Conservation (phyloP, 2,888 invertebrate species). For the Amblyteles armatorius region DNA sequence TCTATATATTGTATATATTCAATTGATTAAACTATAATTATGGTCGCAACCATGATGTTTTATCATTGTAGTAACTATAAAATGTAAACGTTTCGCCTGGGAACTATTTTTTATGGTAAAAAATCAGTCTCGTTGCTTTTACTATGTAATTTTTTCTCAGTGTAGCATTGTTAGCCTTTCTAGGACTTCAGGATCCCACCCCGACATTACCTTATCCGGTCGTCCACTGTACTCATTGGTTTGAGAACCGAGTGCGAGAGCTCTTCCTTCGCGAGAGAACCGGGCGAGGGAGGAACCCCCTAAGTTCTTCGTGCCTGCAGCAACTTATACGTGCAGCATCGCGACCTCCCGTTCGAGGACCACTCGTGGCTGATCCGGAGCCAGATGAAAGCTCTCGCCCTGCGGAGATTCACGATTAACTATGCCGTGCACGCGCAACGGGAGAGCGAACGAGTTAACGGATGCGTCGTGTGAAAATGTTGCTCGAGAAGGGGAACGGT, state of each 20-base stretch:
- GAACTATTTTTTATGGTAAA: too few relatives aligned
- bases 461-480: slow-evolving; percentile 29
- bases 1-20: too few relatives aligned
- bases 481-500: too few relatives aligned
- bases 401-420: slow-evolving; percentile 64
- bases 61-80: too few relatives aligned
- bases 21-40: too few relatives aligned
- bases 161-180: too few relatives aligned
- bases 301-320: slow-evolving; percentile 16
- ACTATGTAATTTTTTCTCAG: too few relatives aligned
- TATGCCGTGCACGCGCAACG: slow-evolving; percentile 58
- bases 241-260: slow-evolving; percentile 34
- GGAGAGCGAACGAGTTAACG: slow-evolving; percentile 64
- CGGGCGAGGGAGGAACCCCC: slow-evolving; percentile 19
- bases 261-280: slow-evolving; percentile 47
- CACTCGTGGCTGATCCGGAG: slow-evolving; percentile 37
- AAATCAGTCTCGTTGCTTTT: too few relatives aligned
- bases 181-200: too few relatives aligned
- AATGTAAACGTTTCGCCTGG: too few relatives aligned
- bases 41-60: too few relatives aligned
- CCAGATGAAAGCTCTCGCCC: slow-evolving; percentile 2
- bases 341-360: slow-evolving; percentile 40
- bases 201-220: too few relatives aligned
- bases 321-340: slow-evolving; percentile 3
- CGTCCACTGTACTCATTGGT: slow-evolving; percentile 3